Conservation (phyloP, 2,888 invertebrate species). For the Bibio marci region DNA sequence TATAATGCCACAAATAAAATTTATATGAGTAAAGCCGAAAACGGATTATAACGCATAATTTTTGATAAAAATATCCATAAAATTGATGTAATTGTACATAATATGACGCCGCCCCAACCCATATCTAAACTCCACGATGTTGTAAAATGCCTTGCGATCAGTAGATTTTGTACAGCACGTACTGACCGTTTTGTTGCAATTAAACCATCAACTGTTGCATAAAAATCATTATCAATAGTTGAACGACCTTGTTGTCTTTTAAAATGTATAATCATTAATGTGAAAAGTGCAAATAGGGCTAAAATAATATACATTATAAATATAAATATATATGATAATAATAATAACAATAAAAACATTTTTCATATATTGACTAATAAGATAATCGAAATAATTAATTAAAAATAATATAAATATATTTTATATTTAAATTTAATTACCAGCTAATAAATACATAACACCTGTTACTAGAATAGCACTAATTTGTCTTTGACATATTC, state of each 20-base stretch:
- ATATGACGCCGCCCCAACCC: constrained; percentile 72
- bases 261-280: constrained; percentile 82
- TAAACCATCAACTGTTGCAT: constrained; percentile 57
- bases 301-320: constrained; percentile 18
- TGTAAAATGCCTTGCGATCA: constrained; percentile 54
- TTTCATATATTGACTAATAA: background rate
- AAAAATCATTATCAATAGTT: constrained; percentile 34
- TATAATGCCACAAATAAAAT: too few species aligned
- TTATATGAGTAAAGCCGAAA: too few species aligned
- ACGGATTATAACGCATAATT: constrained; percentile 77
- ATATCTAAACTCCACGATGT: constrained; percentile 71
- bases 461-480: constrained; percentile 87
- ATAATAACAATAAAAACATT: background rate
- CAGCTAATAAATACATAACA: constrained; percentile 84
- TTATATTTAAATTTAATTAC: constrained; percentile 31
- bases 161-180: constrained; percentile 35
- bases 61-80: constrained; percentile 80
- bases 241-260: constrained; percentile 55
- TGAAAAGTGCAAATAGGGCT: constrained; percentile 84
- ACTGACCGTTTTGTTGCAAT: constrained; percentile 35
- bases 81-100: constrained; percentile 66
- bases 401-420: background rate
- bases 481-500: constrained; percentile 78
- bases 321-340: background rate
- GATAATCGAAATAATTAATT: background rate